Evolutionary conservation across 2,888 invertebrate genomes (phyloP).

Genomic region (Agrochola circellaris): DNA sequence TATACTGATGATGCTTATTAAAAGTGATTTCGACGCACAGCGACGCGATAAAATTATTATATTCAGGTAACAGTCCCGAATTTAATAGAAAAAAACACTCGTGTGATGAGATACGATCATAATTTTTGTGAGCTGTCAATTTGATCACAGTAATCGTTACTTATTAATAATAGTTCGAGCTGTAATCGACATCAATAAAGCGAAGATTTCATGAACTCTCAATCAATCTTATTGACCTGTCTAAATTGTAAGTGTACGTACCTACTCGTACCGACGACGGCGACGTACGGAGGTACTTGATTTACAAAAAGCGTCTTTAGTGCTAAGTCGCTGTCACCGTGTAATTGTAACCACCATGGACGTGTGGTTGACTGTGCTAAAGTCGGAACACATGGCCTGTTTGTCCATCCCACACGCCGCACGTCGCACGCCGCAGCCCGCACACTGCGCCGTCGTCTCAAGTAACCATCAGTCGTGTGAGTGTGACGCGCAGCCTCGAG

Average conservation of each 20-base stretch:
- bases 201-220: slow-evolving; percentile 40
- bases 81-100: slow-evolving; percentile 11
- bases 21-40: slow-evolving; percentile 48
- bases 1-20: slow-evolving; percentile 37
- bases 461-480: neutral
- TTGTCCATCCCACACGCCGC: slow-evolving; percentile 31
- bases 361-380: neutral
- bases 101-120: slow-evolving; percentile 9
- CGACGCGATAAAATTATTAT: slow-evolving; percentile 16
- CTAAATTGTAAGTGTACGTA: slow-evolving; percentile 32
- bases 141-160: slow-evolving; percentile 22
- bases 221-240: slow-evolving; percentile 57
- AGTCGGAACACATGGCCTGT: slow-evolving; percentile 18
- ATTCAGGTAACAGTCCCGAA: slow-evolving; percentile 29
- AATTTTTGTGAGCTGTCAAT: slow-evolving; percentile 37
- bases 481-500: neutral
- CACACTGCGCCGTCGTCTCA: slow-evolving; percentile 24
- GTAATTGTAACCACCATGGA: neutral
- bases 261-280: neutral
- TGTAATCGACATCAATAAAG: slow-evolving; percentile 34
- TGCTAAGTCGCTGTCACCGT: neutral
- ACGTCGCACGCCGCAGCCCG: neutral
- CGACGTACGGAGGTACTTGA: neutral
- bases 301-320: slow-evolving; percentile 1
- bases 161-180: slow-evolving; percentile 34